Base-by-base conservation (phyloP, 2,113 vertebrate species). In the Pao palembangensis region DNA sequence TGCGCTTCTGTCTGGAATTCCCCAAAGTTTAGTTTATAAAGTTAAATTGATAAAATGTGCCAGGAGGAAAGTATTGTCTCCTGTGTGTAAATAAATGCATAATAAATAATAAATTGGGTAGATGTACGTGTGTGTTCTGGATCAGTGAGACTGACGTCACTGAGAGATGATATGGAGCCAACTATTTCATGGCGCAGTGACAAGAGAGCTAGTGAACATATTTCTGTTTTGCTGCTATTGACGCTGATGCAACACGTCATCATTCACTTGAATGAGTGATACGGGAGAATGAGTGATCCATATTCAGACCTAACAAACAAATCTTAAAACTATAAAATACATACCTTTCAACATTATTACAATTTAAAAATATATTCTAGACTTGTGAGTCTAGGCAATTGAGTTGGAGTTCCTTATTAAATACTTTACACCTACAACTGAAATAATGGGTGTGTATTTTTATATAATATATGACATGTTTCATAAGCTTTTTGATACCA, bases 11-110 rank as follows among this genome's bases (percentile, higher is more conserved):
- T 13, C 55, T 19, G 6, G 2, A 23, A 28, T 43, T 21, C 42
- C 11, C 51, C 28, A 56, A 59, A 75, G 51, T 51, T 51, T 61
- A 44, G 50, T 46, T 75, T 64, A 65, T 47, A 57, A 64, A 76
- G 47, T 21, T 43, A 31, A 51, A 18, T 54, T 62, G 43, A 41
- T 31, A 53, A 43, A 3, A 55, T 63, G 44, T 41, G 47, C 57
- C 15, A 19, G 15, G 53, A 78, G 60, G 47, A 67, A 13, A 52
- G 60, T 15, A 61, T 58, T 31, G 18, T 31, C 51, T n/a, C 2
- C 3, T 50, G 60, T 28, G 51, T 28, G 25, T 28, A 28, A 28
- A 28, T 28, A 28, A 28, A 28, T 28, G 25, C n/a, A n/a, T n/a
- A n/a, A n/a, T n/a, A n/a, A n/a, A n/a, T n/a, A n/a, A n/a, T n/a